Evolutionary conservation across 2,888 invertebrate species (phyloP), one percentile per base, ranked within the genome.

Genomic region (Ophion slaviceki): DNA sequence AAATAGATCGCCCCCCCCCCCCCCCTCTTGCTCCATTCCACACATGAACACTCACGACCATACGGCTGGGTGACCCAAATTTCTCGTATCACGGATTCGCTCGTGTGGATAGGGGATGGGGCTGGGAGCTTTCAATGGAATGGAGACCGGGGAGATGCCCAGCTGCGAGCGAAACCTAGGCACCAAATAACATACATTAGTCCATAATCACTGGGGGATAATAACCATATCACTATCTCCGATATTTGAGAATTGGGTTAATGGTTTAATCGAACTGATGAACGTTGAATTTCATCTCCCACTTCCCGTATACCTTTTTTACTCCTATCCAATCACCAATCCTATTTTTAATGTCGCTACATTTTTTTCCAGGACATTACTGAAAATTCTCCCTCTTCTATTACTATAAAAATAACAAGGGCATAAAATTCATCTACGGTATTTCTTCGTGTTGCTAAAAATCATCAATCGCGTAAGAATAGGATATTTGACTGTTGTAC

Each of bases 101-200:
- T 20, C 14, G 11, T 67, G 59, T 40, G 28, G 32, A 71, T 61
- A 20, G 7, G 59, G 6, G 5, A 24, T 7, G 53, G 24, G 61
- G 57, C 24, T 68, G 20, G n/a, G 47, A 62, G 78, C 24, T 82
- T 20, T 66, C 62, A 80, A 77, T 64, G 68, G 80, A 80, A 86
- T 67, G 68, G 80, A 78, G 80, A 68, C 83, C n/a, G 45, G 74
- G 70, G 83, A 81, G 68, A 82, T 77, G 84, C 61, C 76, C 76
- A 61, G 71, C 67, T 80, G 75, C 75, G 64, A 82, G 76, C 68
- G 36, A 66, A 72, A 28, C 85, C 76, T 75, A 45, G 62, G 53
- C 80, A n/a, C 53, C 64, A 68, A 86, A 80, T 83, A 83, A 83
- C 83, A 74, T 68, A 70, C 86, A 86, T 86, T 83, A 78, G 78